Evolutionary conservation across 2,113 vertebrate species (phyloP), one percentile per base, ranked within the genome.

Genomic region (Psophia crepitans): DNA sequence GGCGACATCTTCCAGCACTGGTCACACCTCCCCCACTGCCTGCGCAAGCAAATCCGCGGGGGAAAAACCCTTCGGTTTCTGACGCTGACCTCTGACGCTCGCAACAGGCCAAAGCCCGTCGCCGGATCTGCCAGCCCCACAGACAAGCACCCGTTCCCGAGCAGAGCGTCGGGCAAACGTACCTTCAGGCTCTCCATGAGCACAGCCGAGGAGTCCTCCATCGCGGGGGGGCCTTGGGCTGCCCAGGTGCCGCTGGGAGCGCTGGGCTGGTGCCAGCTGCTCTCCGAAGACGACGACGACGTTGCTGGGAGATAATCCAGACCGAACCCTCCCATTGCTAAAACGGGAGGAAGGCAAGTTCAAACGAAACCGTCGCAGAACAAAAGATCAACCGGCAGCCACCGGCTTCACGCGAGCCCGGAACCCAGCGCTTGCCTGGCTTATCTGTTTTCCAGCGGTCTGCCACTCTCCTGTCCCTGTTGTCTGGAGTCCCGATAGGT

Each of bases 141-240:
- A 57, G 27, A 53, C 20, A n/a, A 53, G 32, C 32, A 35, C 21
- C 77, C 1, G 0, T 7, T 60, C 16, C 69, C 5, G 28, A 64
- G 71, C 75, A 56, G 14, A 21, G 51, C 14, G 60, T 23, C 73
- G 56, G 44, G 7, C 69, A 53, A 85, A 87, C 82, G 2, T 94
- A 99, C 99, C 99, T 99, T 99, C 84, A 99, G 98, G 96, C 99
- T 99, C 97, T 99, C 99, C 70, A 99, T 99, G 95, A 99, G 99
- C 94, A 99, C 99, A 27, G 99, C 98, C 75, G 99, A 99, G 14
- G 99, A 99, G 80, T 99, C 99, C 95, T 99, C 99, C 98, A 99
- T 98, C 4, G 99, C 96, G 0, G 91, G 86, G 78, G 98, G 98
- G 75, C 99, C 99, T 90, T 99, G 99, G 85, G 98, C 98, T 96